Percentiles rank a stretch among this genome's conserved stretches.
These are phyloP conservation scores for Rotaria sp. DNA, from an alignment of 2,888 invertebrate species.

Conservation along the genomic window DNA sequence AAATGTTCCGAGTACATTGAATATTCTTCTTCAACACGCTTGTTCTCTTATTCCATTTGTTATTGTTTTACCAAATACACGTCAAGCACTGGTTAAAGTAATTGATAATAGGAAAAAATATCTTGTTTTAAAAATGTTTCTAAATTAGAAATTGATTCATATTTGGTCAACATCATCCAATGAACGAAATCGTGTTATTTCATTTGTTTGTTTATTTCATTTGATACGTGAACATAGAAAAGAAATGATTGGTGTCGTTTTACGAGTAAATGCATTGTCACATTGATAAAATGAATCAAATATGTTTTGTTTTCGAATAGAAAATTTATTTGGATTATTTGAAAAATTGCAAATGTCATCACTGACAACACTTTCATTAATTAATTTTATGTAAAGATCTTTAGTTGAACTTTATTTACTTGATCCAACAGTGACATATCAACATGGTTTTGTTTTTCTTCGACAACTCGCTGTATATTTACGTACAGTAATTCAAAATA, in stretches of 20 bases:
- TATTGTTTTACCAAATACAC: conserved; percentile 67
- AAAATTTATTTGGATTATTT: conserved; percentile 88
- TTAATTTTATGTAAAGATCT: conserved; percentile 88
- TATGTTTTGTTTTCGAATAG: conserved; percentile 56
- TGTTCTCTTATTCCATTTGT: conserved; percentile 76
- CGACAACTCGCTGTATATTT: conserved; percentile 88
- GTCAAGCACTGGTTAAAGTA: conserved; percentile 68
- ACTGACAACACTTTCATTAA: conserved; percentile 72
- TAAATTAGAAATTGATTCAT: conserved; percentile 62
- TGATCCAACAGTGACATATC: conserved; percentile 73
- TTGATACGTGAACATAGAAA: conserved; percentile 51
- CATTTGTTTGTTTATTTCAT: conserved; percentile 73
- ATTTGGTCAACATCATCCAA: conserved; percentile 75
- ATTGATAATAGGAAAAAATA: conserved; percentile 21
- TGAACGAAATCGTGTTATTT: conserved; percentile 76
- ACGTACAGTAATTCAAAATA: conserved; percentile 78
- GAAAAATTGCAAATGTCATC: conserved; percentile 84
- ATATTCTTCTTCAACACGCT: conserved; percentile 76
- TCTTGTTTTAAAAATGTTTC: conserved; percentile 40
- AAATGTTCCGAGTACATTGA: conserved; percentile 72
- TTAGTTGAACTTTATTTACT: conserved; percentile 80
- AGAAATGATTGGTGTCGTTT: conserved; percentile 25
- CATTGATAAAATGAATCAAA: no score
- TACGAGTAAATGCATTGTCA: no score
- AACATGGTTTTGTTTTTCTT: conserved; percentile 84